Base-by-base conservation (phyloP, 2,888 invertebrate species). In the Schrankia costaestrigalis region DNA sequence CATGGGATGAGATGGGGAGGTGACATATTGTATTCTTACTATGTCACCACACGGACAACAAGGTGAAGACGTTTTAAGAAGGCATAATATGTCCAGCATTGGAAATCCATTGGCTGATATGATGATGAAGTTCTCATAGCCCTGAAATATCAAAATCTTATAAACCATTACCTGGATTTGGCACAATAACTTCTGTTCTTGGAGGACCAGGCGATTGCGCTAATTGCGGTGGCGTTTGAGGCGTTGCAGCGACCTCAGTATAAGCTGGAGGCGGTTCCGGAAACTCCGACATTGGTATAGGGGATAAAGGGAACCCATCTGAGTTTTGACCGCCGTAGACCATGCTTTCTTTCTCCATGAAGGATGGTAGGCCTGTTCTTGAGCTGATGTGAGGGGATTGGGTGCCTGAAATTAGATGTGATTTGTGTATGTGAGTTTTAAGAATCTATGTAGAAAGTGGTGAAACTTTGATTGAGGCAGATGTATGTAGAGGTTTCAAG, bases 221-320 rank as follows among this genome's bases (percentile, higher is more conserved):
- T 1, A 19, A 19, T 6, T 9, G 8, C 0, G 9, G 9, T 12
- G 33, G 18, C 11, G 13, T 12, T 5, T 8, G 1, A 8, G 30
- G 13, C 0, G 44, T 11, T 1, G 35, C 6, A 2, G 34, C 18
- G 0, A 41, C 34, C 0, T 78, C 81, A 0, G 73, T 55, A 18
- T 85, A 85, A 0, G 84, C 74, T 0, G 85, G 85, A 0, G 85
- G 85, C 0, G 80, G 82, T 11, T 73, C 71, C 0, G 76, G 78
- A 21, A 73, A 78, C 9, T 78, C 68, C 0, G 66, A 56, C 1
- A 68, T 52, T 0, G 77, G 69, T 1, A 75, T 65, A 0, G 73
- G 71, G 0, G 70, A 58, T 0, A 58, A 17, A 11, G 75, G 69
- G 1, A 62, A 66, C 3, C 67, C 68, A 1, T 74, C 68, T 0